phyloP scores from a whole-genome alignment of 1,140 invertebrate genomes.

The Ostrea denselamellosa region DNA sequence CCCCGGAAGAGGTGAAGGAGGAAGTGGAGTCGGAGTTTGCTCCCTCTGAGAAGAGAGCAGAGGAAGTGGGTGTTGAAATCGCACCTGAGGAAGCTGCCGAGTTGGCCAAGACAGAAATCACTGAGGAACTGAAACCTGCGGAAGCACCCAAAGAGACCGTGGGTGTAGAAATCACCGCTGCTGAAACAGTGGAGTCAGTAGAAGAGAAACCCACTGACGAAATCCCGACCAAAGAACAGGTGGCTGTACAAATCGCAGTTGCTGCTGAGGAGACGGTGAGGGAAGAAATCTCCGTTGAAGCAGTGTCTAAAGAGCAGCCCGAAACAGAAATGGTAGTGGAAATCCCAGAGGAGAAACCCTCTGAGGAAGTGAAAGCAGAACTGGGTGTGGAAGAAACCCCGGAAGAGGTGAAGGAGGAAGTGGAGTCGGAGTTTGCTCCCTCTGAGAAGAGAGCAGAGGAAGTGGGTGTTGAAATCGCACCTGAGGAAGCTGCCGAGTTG shows the following conservation, averaged over 20 bases:
- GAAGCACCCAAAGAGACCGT: background rate
- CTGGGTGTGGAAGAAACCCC: background rate
- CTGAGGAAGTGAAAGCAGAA: background rate
- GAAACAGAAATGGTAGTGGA: background rate
- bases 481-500: background rate
- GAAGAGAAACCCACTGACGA: background rate
- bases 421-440: background rate
- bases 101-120: background rate
- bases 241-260: background rate
- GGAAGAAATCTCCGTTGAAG: background rate
- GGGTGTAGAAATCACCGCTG: background rate
- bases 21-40: too few species aligned
- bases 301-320: background rate
- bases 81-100: background rate
- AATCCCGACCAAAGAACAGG: background rate
- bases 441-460: background rate
- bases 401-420: background rate
- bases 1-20: too few species aligned
- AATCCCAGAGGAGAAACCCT: conserved; percentile 1
- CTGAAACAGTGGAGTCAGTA: background rate
- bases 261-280: background rate
- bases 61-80: background rate
- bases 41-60: background rate
- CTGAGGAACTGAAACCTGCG: background rate
- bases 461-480: background rate